Conservation (phyloP, 2,797 vertebrate species). For the Phoebastria nigripes region DNA sequence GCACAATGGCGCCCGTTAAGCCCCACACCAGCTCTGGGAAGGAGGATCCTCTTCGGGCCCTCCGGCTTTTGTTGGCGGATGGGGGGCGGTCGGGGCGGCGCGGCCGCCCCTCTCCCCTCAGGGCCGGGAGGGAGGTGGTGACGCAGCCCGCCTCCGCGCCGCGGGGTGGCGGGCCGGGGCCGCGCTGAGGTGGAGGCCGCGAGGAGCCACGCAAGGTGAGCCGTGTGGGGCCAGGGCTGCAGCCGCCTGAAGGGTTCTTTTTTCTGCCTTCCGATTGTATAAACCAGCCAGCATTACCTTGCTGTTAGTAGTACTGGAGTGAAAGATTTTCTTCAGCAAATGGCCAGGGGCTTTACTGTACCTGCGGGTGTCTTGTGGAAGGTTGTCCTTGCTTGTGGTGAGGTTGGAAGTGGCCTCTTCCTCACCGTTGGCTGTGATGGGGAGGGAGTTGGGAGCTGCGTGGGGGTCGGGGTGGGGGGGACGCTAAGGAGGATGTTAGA, state of each 20-base stretch:
- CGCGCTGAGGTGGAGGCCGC: not conserved
- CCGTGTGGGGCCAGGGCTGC: not conserved
- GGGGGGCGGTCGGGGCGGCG: accelerated
- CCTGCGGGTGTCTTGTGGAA: not conserved
- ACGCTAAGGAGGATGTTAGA: accelerated
- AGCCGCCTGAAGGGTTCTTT: accelerated
- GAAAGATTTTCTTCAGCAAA: not conserved
- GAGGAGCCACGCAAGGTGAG: not conserved
- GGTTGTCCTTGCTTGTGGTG: not conserved
- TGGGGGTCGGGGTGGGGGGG: accelerated
- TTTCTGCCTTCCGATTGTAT: accelerated
- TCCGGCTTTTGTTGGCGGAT: accelerated
- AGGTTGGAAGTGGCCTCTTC: accelerated
- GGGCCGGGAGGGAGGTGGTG: no score
- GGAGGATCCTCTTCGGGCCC: accelerated
- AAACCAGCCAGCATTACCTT: accelerated
- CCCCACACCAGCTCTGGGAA: not conserved
- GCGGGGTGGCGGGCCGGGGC: no score
- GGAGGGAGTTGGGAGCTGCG: not conserved
- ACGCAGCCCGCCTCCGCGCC: not conserved
- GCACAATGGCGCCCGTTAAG: accelerated
- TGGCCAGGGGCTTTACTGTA: not conserved
- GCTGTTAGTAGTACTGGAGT: not conserved
- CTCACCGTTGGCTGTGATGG: not conserved
- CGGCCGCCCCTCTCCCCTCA: not conserved